phyloP scores from a whole-genome alignment of 37 sponge, comb jelly and placozoan genomes.

The Chondrosia reniformis region DNA sequence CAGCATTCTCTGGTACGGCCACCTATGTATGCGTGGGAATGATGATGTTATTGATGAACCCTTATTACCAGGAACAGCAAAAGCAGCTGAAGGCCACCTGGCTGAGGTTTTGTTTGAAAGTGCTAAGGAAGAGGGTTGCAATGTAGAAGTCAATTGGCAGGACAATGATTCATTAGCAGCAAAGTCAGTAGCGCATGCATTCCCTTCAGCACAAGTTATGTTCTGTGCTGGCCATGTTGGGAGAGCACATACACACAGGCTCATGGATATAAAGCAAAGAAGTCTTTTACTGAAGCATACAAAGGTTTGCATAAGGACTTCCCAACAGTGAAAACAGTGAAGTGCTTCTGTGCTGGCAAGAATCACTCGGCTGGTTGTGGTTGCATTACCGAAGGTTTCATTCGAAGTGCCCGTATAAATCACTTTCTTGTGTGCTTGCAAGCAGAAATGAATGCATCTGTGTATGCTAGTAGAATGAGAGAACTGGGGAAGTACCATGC shows the following conservation, averaged over 20 bases:
- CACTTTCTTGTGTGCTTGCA: neutral
- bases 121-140: conserved; percentile 3
- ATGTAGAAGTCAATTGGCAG: conserved; percentile 17
- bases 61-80: conserved; percentile 28
- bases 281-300: neutral
- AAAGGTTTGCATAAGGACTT: conserved; percentile 8
- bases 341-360: conserved; percentile 14
- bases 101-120: neutral
- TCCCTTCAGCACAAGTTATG: conserved; percentile 17
- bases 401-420: neutral
- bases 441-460: neutral
- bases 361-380: conserved; percentile 27
- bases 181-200: neutral
- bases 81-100: conserved; percentile 14
- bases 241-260: conserved; percentile 14
- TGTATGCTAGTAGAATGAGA: conserved; percentile 16
- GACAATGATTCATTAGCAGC: conserved; percentile 22
- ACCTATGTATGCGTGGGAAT: conserved; percentile 18
- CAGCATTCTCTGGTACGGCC: conserved; percentile 21
- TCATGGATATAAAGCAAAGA: conserved; percentile 7
- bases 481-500: conserved; percentile 38
- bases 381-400: conserved; percentile 22
- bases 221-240: conserved; percentile 41
- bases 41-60: neutral
- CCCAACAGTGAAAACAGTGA: conserved; percentile 4